Percentiles rank a stretch among this genome's conserved stretches.
phyloP scores from a whole-genome alignment of 2,888 invertebrate species.

The Gnatocerus cornutus region DNA sequence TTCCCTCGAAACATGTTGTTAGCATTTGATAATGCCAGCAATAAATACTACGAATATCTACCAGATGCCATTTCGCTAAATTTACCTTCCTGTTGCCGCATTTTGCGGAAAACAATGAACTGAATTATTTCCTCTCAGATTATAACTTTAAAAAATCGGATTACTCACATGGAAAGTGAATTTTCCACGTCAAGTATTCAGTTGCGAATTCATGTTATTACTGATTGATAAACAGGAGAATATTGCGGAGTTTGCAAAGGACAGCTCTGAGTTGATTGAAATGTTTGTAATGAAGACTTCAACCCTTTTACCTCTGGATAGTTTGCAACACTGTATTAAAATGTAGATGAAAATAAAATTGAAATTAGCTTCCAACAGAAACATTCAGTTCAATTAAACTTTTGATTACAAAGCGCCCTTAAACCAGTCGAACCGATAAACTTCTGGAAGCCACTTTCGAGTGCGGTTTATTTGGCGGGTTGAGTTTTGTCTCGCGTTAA shows the following conservation, averaged over 20 bases:
- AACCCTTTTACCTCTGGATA: background rate
- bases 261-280: no score
- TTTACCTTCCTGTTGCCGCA: conserved; percentile 1
- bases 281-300: background rate
- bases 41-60: conserved; percentile 39
- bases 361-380: conserved; percentile 37
- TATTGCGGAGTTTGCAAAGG: no score
- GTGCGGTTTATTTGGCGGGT: conserved; percentile 20
- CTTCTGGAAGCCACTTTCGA: conserved; percentile 24
- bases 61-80: conserved; percentile 25
- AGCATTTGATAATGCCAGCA: conserved; percentile 39
- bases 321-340: conserved; percentile 34
- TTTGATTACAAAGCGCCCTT: conserved; percentile 35
- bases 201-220: no score
- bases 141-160: no score
- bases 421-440: conserved; percentile 39
- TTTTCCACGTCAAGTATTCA: no score
- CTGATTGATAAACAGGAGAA: no score
- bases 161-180: no score
- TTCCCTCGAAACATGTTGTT: conserved; percentile 34
- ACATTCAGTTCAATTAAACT: conserved; percentile 41
- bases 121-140: no score
- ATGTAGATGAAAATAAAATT: conserved; percentile 37
- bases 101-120: background rate
- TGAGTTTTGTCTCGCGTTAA: conserved; percentile 10